Percentiles rank a stretch among this genome's conserved stretches.
Evolutionary conservation across 2,797 vertebrate species (phyloP).

Genomic region (Pipistrellus pygmaeus): DNA sequence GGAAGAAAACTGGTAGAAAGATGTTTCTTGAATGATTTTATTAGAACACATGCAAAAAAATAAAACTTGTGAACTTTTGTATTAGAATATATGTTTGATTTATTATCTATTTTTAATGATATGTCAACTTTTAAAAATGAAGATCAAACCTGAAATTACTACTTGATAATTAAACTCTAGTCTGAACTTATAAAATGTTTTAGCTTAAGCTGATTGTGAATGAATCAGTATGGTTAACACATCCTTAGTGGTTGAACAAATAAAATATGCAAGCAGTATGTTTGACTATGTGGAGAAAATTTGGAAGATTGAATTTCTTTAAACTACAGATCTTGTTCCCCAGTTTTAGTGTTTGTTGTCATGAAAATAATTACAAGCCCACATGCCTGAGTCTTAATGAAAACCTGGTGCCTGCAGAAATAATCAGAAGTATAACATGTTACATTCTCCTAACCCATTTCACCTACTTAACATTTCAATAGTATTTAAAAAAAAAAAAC

Average conservation of each 20-base stretch:
- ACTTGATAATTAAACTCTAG: background rate
- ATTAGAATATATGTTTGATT: background rate
- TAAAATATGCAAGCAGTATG: background rate
- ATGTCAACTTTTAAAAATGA: background rate
- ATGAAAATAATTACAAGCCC: conserved; percentile 65
- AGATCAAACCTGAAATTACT: conserved; percentile 32
- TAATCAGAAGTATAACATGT: conserved; percentile 6
- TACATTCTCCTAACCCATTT: background rate
- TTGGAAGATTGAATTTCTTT: conserved; percentile 61
- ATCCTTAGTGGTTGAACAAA: conserved; percentile 57
- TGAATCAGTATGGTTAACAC: conserved; percentile 41
- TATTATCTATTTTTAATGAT: conserved; percentile 4
- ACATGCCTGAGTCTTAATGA: conserved; percentile 49
- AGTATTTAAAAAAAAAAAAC: background rate
- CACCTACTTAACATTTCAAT: background rate
- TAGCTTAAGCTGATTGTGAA: conserved; percentile 37
- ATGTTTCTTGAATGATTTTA: conserved; percentile 22
- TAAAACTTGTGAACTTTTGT: background rate
- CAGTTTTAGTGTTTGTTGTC: conserved; percentile 66
- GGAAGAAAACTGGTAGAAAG: background rate
- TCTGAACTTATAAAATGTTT: background rate
- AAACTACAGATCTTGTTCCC: conserved; percentile 54
- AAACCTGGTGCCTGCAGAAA: conserved; percentile 54
- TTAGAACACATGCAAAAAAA: background rate
- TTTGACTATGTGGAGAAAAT: conserved; percentile 16